Conservation (phyloP, 2,888 invertebrate genomes). For the Clepsis dumicolana region DNA sequence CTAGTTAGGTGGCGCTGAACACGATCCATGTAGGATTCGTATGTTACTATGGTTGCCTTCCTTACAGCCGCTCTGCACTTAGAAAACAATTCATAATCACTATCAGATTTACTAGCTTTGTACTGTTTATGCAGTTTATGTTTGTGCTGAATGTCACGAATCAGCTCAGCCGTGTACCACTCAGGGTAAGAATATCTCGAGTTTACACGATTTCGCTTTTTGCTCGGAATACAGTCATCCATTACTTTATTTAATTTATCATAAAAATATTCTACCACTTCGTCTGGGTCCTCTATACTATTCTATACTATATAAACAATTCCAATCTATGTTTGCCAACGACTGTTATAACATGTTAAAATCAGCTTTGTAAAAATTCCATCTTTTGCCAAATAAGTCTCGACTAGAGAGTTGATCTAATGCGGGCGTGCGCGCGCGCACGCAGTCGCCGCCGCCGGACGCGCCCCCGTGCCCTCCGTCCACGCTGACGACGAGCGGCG, state of each 20-base stretch:
- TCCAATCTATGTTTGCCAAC: neutral
- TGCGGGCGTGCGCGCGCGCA: too few species aligned
- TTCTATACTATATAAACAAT: neutral
- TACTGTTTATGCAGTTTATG: slow-evolving; percentile 30
- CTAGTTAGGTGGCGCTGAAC: slow-evolving; percentile 10
- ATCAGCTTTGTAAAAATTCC: slow-evolving; percentile 8
- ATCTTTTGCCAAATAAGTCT: too few species aligned
- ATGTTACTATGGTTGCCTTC: slow-evolving; percentile 11
- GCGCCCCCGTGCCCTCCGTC: too few species aligned
- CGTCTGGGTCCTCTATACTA: neutral
- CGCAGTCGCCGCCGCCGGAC: too few species aligned
- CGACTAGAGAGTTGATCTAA: too few species aligned
- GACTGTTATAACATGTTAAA: neutral
- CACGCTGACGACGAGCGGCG: slow-evolving; percentile 6
- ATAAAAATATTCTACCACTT: neutral
- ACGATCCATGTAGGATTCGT: slow-evolving; percentile 13
- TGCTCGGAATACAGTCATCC: neutral
- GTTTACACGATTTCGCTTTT: slow-evolving; percentile 1
- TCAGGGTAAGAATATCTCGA: slow-evolving; percentile 22
- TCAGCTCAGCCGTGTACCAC: slow-evolving; percentile 27
- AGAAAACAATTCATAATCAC: slow-evolving; percentile 32
- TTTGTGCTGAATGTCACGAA: slow-evolving; percentile 16
- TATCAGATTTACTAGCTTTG: slow-evolving; percentile 4
- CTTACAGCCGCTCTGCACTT: slow-evolving; percentile 16
- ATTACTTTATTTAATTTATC: neutral